Conservation (phyloP, 2,888 invertebrate genomes). For the Keiferia lycopersicella region DNA sequence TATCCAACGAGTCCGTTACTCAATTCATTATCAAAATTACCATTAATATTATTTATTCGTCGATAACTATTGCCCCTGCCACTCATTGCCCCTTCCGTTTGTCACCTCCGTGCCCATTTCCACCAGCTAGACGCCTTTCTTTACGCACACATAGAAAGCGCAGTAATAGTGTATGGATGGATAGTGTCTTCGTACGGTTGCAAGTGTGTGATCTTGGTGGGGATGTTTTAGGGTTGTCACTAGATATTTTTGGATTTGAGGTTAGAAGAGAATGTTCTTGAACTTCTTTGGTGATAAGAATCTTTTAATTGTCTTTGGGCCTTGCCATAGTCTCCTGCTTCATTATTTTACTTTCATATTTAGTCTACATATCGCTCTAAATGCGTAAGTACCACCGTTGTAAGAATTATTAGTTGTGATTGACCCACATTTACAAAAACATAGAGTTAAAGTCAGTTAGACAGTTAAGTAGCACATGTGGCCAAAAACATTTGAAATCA, state of each 20-base stretch:
- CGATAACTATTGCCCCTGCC: slow-evolving; percentile 8
- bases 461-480: too few species aligned
- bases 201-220: slow-evolving; percentile 27
- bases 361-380: too few species aligned
- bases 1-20: slow-evolving; percentile 12
- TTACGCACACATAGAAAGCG: slow-evolving; percentile 63
- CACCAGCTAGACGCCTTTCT: slow-evolving; percentile 77
- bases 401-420: too few species aligned
- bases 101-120: slow-evolving; percentile 65
- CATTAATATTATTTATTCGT: slow-evolving; percentile 1
- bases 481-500: too few species aligned
- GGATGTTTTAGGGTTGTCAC: slow-evolving; percentile 19
- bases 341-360: neutral
- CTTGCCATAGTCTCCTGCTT: neutral
- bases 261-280: slow-evolving; percentile 17
- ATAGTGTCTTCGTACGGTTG: slow-evolving; percentile 8
- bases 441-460: too few species aligned
- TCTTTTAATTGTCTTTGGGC: neutral
- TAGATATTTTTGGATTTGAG: neutral
- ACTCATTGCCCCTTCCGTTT: slow-evolving; percentile 22
- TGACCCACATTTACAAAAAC: too few species aligned
- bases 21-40: slow-evolving; percentile 10
- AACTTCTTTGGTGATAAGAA: neutral
- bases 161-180: slow-evolving; percentile 18
- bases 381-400: too few species aligned